phyloP scores from a whole-genome alignment of 1,140 invertebrate genomes.

The Berghia stephanieae region DNA sequence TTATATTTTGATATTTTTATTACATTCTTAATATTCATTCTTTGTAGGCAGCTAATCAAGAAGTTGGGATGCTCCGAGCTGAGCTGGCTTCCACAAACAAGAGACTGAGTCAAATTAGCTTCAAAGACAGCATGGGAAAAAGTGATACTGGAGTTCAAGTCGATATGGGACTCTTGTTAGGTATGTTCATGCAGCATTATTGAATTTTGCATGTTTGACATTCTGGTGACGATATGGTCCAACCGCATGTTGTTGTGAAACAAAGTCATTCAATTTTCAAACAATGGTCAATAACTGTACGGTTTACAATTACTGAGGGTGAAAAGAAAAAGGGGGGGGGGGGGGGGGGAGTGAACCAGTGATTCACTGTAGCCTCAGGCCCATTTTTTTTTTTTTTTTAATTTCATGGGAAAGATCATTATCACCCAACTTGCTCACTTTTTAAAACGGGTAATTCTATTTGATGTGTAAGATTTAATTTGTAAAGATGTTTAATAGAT shows the following conservation, averaged over 20 bases:
- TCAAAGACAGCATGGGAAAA: slow-evolving; percentile 32
- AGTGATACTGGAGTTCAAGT: slow-evolving; percentile 31
- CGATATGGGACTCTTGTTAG: neutral
- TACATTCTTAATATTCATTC: too few relatives aligned
- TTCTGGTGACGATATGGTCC: neutral
- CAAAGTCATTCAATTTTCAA: too few relatives aligned
- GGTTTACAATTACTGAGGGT: neutral
- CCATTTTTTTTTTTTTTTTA: neutral
- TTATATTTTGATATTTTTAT: too few relatives aligned
- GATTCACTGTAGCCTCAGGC: neutral
- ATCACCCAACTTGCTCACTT: neutral
- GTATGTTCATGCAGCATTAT: neutral
- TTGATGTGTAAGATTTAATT: neutral
- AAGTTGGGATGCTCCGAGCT: slow-evolving; percentile 70
- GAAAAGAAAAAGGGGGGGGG: neutral
- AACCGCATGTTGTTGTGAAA: too few relatives aligned
- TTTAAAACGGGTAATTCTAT: neutral
- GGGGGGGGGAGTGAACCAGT: neutral
- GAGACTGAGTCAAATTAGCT: slow-evolving; percentile 58
- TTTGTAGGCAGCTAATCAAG: slow-evolving; percentile 70
- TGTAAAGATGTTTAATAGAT: too few relatives aligned
- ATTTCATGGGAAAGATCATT: neutral
- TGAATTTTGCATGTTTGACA: neutral
- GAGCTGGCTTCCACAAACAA: slow-evolving; percentile 71
- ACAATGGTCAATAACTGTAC: too few relatives aligned